These are phyloP conservation scores for Cynopterus brachyotis DNA, from an alignment of 2,113 vertebrate species.

Conservation along the genomic window DNA sequence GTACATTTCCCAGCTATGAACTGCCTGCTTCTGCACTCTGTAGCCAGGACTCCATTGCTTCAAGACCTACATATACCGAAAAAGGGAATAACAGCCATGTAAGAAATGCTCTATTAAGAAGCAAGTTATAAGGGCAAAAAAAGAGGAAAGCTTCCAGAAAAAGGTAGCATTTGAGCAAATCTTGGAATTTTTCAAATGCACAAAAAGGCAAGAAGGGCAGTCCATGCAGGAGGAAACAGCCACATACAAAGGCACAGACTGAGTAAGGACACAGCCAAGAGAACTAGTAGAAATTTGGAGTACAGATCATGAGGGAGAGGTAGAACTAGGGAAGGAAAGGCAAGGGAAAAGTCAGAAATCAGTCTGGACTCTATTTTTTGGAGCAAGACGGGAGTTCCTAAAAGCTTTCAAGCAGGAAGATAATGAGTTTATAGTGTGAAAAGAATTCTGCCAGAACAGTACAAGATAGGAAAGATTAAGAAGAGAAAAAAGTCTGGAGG, in stretches of 20 bases:
- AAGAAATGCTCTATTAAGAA: background rate
- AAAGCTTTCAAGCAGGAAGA: background rate
- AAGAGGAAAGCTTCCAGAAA: background rate
- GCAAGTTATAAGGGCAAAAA: background rate
- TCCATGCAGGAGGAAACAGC: background rate
- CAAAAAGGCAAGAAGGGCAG: background rate
- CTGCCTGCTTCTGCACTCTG: background rate
- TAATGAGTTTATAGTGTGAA: background rate
- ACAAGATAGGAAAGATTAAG: background rate
- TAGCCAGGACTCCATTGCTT: background rate
- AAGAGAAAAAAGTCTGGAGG: background rate
- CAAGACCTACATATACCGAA: background rate
- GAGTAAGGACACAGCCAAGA: rapidly evolving
- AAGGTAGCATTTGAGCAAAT: background rate
- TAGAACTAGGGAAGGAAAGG: too few relatives aligned
- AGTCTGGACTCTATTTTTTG: background rate
- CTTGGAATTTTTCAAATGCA: background rate
- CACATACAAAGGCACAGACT: background rate
- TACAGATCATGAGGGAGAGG: background rate
- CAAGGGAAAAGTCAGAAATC: background rate
- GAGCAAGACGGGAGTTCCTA: background rate
- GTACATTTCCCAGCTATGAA: too few relatives aligned
- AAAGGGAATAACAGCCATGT: too few relatives aligned
- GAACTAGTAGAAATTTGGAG: rapidly evolving
- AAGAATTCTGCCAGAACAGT: background rate